Conservation (phyloP, 1,140 invertebrate genomes). For the Tyrophagus putrescentiae region DNA sequence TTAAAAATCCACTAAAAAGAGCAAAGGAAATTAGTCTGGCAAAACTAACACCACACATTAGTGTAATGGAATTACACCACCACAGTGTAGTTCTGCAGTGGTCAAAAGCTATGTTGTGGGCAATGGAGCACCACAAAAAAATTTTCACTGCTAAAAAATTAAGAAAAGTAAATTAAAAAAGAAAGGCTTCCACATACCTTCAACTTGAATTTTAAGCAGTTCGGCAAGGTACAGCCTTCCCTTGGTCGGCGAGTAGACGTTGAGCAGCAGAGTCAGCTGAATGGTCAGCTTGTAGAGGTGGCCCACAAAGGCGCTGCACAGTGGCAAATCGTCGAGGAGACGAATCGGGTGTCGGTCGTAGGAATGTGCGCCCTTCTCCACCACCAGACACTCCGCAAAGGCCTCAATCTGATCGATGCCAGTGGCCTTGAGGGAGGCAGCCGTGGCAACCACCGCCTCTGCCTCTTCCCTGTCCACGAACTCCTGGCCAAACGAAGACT, state of each 20-base stretch:
- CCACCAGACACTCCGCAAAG: no score
- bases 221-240: background rate
- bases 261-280: background rate
- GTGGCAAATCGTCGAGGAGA: background rate
- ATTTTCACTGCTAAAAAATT: background rate
- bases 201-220: background rate
- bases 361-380: background rate
- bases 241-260: background rate
- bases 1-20: background rate
- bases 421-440: no score
- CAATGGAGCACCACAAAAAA: background rate
- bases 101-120: no score
- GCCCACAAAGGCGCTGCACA: background rate
- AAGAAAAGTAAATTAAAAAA: background rate
- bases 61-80: background rate
- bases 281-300: constrained; percentile 4
- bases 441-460: no score
- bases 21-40: background rate
- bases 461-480: background rate
- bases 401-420: background rate
- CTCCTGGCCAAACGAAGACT: background rate
- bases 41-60: background rate
- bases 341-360: background rate
- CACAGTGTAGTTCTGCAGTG: no score
- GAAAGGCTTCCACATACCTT: background rate